These are phyloP conservation scores for Neopipo cinnamomea DNA, from an alignment of 2,113 vertebrate genomes.

Conservation along the genomic window DNA sequence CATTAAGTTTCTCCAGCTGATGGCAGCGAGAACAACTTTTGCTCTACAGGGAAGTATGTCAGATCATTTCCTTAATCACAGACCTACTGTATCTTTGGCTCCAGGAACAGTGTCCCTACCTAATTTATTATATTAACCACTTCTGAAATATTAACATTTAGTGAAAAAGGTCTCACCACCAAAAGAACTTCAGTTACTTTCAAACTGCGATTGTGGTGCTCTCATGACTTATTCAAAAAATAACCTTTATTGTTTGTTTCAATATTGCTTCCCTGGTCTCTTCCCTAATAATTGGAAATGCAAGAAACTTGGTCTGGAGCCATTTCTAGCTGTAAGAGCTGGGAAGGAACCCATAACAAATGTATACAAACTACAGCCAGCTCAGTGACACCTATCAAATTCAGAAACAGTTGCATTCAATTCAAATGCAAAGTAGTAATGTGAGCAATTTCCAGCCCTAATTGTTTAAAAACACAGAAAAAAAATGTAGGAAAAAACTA, in stretches of 20 bases:
- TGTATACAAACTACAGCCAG: neutral
- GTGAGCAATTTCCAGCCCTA: neutral
- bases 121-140: neutral
- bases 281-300: neutral
- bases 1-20: neutral
- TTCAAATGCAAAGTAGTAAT: neutral
- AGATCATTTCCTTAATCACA: neutral
- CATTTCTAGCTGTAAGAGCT: neutral
- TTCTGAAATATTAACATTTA: neutral
- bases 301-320: neutral
- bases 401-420: neutral
- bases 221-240: neutral
- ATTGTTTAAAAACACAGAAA: neutral
- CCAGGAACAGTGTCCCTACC: neutral
- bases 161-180: neutral
- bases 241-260: neutral
- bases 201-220: neutral
- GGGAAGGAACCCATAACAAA: neutral
- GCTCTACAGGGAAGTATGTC: neutral
- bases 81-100: neutral
- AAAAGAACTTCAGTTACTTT: neutral
- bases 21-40: neutral
- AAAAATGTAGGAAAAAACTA: fast-evolving
- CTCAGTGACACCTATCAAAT: neutral
- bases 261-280: neutral